Evolutionary conservation across 2,797 vertebrate species (phyloP).

Genomic region (Pseudochirops cupreus): DNA sequence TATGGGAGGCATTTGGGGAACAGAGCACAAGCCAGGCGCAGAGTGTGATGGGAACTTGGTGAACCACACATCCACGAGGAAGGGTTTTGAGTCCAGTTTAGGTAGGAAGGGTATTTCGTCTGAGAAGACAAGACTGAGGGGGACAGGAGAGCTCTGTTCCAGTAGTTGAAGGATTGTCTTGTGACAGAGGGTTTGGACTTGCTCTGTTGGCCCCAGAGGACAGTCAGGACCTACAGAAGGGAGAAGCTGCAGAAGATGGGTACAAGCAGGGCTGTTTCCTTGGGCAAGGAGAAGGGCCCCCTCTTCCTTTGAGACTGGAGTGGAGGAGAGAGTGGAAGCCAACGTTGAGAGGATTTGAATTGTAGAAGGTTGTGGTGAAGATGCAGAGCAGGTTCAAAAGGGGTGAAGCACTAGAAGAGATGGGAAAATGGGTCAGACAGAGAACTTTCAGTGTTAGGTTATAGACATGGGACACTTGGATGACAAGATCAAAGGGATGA

Average conservation of each 20-base stretch:
- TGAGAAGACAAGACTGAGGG: neutral
- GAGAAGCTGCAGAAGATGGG: neutral
- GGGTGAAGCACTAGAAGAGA: neutral
- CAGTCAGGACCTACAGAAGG: neutral
- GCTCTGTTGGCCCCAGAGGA: neutral
- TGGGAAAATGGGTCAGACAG: neutral
- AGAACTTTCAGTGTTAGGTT: neutral
- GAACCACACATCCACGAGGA: neutral
- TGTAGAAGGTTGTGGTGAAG: neutral
- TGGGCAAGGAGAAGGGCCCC: neutral
- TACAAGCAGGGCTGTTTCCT: neutral
- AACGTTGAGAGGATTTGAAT: neutral
- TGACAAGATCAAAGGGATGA: neutral
- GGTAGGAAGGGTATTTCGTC: neutral
- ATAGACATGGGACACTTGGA: neutral
- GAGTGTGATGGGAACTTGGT: neutral
- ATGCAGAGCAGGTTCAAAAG: rapidly evolving
- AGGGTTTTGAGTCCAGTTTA: neutral
- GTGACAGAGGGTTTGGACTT: neutral
- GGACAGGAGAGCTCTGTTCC: neutral
- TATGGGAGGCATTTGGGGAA: neutral
- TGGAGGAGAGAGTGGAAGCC: neutral
- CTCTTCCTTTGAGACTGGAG: neutral
- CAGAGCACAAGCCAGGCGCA: neutral
- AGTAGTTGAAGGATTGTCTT: neutral